Base-by-base conservation (phyloP, 35 echinoderm and acorn worm genomes). In the Apostichopus japonicus region DNA sequence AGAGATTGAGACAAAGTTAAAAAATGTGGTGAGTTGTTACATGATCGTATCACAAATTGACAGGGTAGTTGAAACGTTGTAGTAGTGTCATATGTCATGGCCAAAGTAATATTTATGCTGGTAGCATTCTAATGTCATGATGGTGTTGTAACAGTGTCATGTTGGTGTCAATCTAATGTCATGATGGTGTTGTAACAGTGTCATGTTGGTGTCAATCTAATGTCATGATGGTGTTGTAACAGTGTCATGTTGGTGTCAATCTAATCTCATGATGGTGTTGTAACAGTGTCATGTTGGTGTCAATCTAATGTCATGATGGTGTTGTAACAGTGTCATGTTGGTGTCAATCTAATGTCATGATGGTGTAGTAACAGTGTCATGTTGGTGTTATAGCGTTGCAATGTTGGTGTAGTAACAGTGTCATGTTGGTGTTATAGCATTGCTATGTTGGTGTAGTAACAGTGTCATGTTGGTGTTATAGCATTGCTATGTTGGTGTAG, bases 1-100 rank as follows among this genome's bases (percentile, higher is more conserved):
- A 62, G 97, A 98, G 91, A 98, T 98, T 27, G 97, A 98, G 86
- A 93, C 79, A 67, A 98, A 98, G 87, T 93, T 98, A n/a, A 95
- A 91, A 78, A 98, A 98, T 94, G 97, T 98, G 89, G 97, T 98
- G 93, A 94, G 97, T 96, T 72, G 25, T 67, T 33, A 33, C 5
- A 90, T 59, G 57, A 59, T 7, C 11, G 11, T 5, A 7, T 59
- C 0, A 59, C 57, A 19, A 73, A 73, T 73, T 67, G 10, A 14
- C 10, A 4, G 10, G 10, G 8, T 67, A 67, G 63, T 67, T 67
- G 63, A 14, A 17, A 67, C 10, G 63, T 67, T 67, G 63, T 67
- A 14, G 17, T 2, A 67, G 10, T 67, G 5, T 67, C 8, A 17
- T 9, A 33, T 33, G 63, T 17, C 17, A 67, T 14, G 10, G 0